Percentiles rank a stretch among this genome's conserved stretches.
phyloP scores from a whole-genome alignment of 2,113 vertebrate genomes.

The Promerops cafer region DNA sequence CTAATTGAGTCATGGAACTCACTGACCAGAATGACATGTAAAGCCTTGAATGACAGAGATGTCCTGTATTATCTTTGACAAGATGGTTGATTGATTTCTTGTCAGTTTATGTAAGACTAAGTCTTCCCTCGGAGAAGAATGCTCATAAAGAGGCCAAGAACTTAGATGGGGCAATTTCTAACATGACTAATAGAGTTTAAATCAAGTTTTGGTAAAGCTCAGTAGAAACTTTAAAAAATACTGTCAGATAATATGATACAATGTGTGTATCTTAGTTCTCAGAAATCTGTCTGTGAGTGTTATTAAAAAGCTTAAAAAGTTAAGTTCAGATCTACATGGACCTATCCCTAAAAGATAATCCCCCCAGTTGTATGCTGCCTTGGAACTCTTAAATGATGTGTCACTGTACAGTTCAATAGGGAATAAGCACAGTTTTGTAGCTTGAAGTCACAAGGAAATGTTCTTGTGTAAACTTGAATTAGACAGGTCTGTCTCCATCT shows the following conservation, averaged over 20 bases:
- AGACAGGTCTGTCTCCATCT: background rate
- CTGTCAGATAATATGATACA: background rate
- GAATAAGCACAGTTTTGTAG: background rate
- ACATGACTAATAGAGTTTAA: background rate
- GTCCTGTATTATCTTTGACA: background rate
- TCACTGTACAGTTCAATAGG: background rate
- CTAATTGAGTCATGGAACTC: background rate
- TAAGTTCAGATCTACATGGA: background rate
- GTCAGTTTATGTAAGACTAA: background rate
- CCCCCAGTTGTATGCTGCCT: background rate
- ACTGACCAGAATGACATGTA: too few species aligned
- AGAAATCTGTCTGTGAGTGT: background rate
- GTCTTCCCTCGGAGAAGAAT: background rate
- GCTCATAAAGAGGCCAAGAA: background rate
- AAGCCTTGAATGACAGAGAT: background rate
- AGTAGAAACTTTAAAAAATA: background rate
- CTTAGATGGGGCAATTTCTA: background rate
- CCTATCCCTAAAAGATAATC: background rate
- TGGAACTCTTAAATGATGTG: background rate
- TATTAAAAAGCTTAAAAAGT: background rate
- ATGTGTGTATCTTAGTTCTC: background rate
- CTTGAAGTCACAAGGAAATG: background rate
- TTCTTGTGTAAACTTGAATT: background rate
- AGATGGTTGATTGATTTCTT: background rate
- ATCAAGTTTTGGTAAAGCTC: background rate